These are phyloP conservation scores for Mareca penelope DNA, from an alignment of 2,797 vertebrate species.

Conservation along the genomic window DNA sequence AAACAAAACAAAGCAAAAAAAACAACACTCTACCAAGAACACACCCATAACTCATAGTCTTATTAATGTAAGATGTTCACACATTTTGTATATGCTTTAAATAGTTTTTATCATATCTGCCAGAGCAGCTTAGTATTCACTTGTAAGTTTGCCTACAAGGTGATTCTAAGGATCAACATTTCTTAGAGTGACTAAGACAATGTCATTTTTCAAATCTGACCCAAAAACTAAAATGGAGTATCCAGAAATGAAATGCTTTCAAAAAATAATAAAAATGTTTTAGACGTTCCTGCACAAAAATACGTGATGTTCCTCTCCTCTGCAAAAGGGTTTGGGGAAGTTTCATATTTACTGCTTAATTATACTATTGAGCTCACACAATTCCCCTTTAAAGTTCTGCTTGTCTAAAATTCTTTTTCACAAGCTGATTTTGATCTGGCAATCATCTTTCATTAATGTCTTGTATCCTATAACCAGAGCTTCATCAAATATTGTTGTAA, in stretches of 20 bases:
- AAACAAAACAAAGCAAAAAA: too few species aligned
- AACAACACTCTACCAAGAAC: neutral
- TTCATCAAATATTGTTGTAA: neutral
- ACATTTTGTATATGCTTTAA: neutral
- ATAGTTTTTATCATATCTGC: neutral
- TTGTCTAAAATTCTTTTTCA: neutral
- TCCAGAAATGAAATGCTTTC: accelerated
- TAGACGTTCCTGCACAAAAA: neutral
- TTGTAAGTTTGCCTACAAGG: neutral
- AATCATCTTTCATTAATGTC: neutral
- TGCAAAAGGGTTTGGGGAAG: neutral
- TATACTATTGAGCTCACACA: neutral
- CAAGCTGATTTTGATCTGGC: neutral
- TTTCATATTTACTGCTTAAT: neutral
- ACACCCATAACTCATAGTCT: neutral
- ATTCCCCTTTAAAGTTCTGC: neutral
- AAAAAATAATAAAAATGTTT: neutral
- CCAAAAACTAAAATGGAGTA: neutral
- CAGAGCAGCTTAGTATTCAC: neutral
- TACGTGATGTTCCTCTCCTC: neutral
- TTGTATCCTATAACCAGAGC: neutral
- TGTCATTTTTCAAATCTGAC: neutral
- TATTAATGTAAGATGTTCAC: neutral
- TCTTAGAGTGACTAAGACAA: neutral
- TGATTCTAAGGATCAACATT: neutral